Evolutionary conservation across 2,113 vertebrate genomes (phyloP).

Genomic region (Platysteira castanea): DNA sequence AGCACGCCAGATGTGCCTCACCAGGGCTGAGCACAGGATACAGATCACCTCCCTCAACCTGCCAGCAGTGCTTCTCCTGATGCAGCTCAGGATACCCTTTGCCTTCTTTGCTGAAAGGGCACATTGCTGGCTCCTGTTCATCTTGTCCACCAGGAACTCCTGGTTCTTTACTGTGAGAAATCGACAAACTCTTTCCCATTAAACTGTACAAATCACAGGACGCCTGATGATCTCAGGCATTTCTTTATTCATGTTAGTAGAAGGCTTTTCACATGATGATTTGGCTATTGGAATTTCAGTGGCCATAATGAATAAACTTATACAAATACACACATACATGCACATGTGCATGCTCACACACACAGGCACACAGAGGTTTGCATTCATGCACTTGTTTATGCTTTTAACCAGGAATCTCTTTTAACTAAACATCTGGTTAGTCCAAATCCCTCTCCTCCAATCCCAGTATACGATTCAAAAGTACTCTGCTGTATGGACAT

Average conservation of each 20-base stretch:
- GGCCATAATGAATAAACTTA: background rate
- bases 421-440: background rate
- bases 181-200: background rate
- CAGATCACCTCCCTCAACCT: background rate
- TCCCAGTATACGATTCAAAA: background rate
- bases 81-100: background rate
- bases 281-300: background rate
- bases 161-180: background rate
- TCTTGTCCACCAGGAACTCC: background rate
- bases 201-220: background rate
- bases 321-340: background rate
- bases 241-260: background rate
- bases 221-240: background rate
- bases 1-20: background rate
- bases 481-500: background rate
- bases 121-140: background rate
- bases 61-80: background rate
- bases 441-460: background rate
- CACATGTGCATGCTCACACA: rapidly evolving
- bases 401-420: background rate
- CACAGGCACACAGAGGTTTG: background rate
- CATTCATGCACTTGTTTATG: background rate
- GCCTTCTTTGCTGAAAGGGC: background rate
- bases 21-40: background rate
- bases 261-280: background rate